Conservation (phyloP, 2,797 vertebrate species). For the Premnoplex brunnescens region DNA sequence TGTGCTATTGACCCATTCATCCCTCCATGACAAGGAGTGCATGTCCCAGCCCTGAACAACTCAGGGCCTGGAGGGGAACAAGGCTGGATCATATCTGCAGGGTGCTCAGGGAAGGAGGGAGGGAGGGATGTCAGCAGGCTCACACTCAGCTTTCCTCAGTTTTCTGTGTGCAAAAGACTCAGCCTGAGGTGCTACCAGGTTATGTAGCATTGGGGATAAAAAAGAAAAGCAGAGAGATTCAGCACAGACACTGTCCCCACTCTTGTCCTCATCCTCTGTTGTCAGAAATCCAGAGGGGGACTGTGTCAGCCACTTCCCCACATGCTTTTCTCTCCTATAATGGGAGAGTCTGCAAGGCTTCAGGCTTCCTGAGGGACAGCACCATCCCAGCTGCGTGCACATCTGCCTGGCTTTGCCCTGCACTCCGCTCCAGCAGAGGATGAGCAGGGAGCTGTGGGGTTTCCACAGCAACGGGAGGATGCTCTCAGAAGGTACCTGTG, state of each 20-base stretch:
- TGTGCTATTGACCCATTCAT: neutral
- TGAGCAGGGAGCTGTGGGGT: neutral
- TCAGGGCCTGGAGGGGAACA: neutral
- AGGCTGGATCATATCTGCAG: neutral
- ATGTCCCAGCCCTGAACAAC: fast-evolving
- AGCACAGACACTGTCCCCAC: fast-evolving
- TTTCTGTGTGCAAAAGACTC: neutral
- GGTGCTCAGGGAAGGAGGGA: neutral
- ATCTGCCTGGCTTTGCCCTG: neutral
- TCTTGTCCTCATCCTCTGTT: neutral
- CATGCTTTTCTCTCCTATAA: neutral
- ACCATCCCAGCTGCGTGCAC: fast-evolving
- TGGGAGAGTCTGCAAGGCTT: neutral
- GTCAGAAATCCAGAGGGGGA: neutral
- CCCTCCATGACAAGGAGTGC: neutral
- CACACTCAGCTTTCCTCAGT: neutral
- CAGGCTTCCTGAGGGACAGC: fast-evolving
- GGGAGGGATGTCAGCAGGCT: neutral
- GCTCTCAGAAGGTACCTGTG: neutral
- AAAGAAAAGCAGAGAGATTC: neutral
- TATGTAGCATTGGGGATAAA: fast-evolving
- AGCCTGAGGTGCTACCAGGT: no score
- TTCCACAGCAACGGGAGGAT: neutral
- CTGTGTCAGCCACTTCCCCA: neutral
- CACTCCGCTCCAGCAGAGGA: fast-evolving